phyloP scores from a whole-genome alignment of 2,113 vertebrate genomes.

The Microtus richardsoni region DNA sequence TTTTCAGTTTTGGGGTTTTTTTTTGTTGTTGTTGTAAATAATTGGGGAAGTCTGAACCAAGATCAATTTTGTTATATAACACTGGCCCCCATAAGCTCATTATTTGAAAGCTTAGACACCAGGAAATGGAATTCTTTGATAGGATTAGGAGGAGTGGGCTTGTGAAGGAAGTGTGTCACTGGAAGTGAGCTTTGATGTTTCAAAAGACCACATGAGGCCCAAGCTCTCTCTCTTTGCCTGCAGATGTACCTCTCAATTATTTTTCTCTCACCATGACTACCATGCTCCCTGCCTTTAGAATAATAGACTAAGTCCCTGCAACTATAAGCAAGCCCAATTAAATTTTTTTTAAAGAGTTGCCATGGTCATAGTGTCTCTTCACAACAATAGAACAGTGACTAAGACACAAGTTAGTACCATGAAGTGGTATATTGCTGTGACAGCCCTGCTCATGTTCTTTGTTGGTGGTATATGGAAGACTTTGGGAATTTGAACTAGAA shows the following conservation, averaged over 20 bases:
- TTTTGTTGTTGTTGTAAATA: background rate
- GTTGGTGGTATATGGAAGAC: background rate
- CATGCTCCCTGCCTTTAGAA: background rate
- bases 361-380: background rate
- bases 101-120: background rate
- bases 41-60: background rate
- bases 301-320: background rate
- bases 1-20: background rate
- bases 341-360: background rate
- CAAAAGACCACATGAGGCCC: background rate
- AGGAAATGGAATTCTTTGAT: background rate
- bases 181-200: background rate
- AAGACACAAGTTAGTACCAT: background rate
- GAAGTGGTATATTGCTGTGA: background rate
- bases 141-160: background rate
- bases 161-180: background rate
- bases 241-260: background rate
- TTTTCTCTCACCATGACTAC: background rate
- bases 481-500: background rate
- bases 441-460: background rate
- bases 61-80: background rate
- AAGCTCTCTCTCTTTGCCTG: background rate
- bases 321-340: background rate
- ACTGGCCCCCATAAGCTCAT: background rate
- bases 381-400: background rate